Evolutionary conservation across 1,140 invertebrate species (phyloP), one percentile per base, ranked within the genome.

Genomic region (Neodiprion virginianus): DNA sequence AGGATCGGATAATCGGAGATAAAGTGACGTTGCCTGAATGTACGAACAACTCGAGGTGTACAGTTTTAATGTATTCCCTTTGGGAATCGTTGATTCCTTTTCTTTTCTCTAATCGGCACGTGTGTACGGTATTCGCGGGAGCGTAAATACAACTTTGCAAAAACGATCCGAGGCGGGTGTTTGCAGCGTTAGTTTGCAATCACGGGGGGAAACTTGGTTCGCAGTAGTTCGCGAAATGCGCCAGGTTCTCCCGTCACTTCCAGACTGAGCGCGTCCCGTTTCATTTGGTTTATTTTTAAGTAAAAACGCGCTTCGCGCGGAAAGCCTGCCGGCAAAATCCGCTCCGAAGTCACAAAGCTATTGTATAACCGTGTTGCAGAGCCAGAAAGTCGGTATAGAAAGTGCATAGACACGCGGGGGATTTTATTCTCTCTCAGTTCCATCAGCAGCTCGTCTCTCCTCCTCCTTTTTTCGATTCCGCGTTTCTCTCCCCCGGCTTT

Each of bases 41-140:
- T 5, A 40, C 5, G 28, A 40, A 40, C 28, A 70, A 70, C 50
- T 17, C 50, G 69, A 70, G 11, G 47, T 49, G n/a, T 17, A 70
- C 40, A n/a, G 49, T 48, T 47, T 49, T 14, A 23, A 48, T 47
- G 69, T 48, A 70, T 70, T 23, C 50, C 40, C 21, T 8, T 28
- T 69, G 69, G 23, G 69, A 47, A 9, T 17, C 69, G 50, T 70
- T 70, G 47, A 70, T 70, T 70, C 21, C 4, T n/a, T 48, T 48
- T 17, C 10, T 70, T 48, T 70, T 70, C 17, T 40, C 28, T 40
- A 40, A 40, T 40, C 1, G 28, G 28, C 5, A 40, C 28, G 28
- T 1, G 10, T 53, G 50, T 61, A 61, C 53, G 5, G 11, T 61
- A 61, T 14, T 12, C n/a, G 53, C n/a, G 53, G 11, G n/a, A 61